phyloP scores from a whole-genome alignment of 2,797 vertebrate genomes.

The Girardinus metallicus region DNA sequence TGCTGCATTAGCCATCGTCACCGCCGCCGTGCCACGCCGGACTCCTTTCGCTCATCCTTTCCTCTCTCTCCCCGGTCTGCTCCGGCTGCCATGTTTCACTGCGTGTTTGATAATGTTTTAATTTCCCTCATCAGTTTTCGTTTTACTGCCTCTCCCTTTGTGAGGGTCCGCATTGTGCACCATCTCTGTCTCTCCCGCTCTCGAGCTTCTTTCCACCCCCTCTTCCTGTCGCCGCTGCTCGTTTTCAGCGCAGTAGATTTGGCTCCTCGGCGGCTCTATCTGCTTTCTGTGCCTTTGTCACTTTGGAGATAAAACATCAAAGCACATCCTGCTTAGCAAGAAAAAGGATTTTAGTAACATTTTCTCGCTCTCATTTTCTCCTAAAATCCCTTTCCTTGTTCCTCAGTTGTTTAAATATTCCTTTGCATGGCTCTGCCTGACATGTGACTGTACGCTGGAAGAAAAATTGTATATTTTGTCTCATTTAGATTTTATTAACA shows the following conservation, averaged over 20 bases:
- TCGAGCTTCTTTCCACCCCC: slow-evolving; percentile 42
- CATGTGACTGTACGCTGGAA: slow-evolving; percentile 18
- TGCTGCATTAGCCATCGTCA: slow-evolving; percentile 75
- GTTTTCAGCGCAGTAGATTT: slow-evolving; percentile 56
- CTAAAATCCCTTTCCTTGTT: slow-evolving; percentile 61
- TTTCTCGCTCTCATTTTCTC: slow-evolving; percentile 65
- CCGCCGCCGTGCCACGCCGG: slow-evolving; percentile 69
- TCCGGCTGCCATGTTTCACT: slow-evolving; percentile 12
- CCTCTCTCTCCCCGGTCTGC: slow-evolving; percentile 19
- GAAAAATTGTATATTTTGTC: slow-evolving; percentile 31
- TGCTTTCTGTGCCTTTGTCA: slow-evolving; percentile 69
- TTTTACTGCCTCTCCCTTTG: slow-evolving; percentile 34
- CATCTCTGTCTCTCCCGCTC: slow-evolving; percentile 38
- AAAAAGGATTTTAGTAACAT: slow-evolving; percentile 69
- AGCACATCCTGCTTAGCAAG: slow-evolving; percentile 70
- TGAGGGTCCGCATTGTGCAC: slow-evolving; percentile 31
- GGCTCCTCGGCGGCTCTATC: slow-evolving; percentile 63
- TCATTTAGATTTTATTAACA: background rate
- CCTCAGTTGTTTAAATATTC: slow-evolving; percentile 61
- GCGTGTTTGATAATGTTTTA: slow-evolving; percentile 10
- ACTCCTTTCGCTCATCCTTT: slow-evolving; percentile 44
- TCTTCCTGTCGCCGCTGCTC: slow-evolving; percentile 82
- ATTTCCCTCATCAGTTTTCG: slow-evolving; percentile 39
- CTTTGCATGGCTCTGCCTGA: slow-evolving; percentile 36
- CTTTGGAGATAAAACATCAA: slow-evolving; percentile 81